Evolutionary conservation across 2,888 invertebrate genomes (phyloP).

Genomic region (Cetonia aurata): DNA sequence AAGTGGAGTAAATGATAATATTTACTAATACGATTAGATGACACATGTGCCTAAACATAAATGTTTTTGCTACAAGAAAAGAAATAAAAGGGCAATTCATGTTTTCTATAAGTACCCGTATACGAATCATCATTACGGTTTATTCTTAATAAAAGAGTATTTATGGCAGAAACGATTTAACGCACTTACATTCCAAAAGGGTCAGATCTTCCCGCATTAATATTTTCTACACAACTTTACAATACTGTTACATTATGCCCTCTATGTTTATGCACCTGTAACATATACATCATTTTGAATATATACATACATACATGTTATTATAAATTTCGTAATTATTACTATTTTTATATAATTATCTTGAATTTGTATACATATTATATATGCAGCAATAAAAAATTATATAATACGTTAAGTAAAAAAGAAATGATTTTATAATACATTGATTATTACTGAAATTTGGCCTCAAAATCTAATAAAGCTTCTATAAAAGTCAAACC

Average conservation of each 20-base stretch:
- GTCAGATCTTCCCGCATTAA: constrained; percentile 9
- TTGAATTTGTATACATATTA: constrained; percentile 6
- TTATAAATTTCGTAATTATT: constrained; percentile 21
- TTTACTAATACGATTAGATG: constrained; percentile 2
- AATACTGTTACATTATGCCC: constrained; percentile 13
- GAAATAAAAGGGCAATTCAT: constrained; percentile 11
- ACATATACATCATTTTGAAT: constrained; percentile 22
- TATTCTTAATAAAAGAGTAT: not conserved
- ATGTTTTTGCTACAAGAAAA: constrained; percentile 22
- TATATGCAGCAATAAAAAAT: not conserved
- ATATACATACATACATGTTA: constrained; percentile 17
- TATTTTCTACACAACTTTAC: constrained; percentile 1
- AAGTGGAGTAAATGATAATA: constrained; percentile 3
- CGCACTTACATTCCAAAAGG: not conserved
- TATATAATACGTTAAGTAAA: not conserved
- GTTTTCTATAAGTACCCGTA: constrained; percentile 16
- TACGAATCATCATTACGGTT: not conserved
- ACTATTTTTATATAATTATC: constrained; percentile 31
- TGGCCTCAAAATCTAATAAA: constrained; percentile 14
- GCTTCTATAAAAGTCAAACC: constrained; percentile 6
- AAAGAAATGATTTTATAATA: constrained; percentile 5
- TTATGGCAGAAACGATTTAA: constrained; percentile 14
- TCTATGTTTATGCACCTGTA: constrained; percentile 41
- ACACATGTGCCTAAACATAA: constrained; percentile 44
- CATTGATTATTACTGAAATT: constrained; percentile 5